Percentiles rank a stretch among this genome's conserved stretches.
These are phyloP conservation scores for Pimpla rufipes DNA, from an alignment of 2,888 invertebrate species.

Conservation along the genomic window DNA sequence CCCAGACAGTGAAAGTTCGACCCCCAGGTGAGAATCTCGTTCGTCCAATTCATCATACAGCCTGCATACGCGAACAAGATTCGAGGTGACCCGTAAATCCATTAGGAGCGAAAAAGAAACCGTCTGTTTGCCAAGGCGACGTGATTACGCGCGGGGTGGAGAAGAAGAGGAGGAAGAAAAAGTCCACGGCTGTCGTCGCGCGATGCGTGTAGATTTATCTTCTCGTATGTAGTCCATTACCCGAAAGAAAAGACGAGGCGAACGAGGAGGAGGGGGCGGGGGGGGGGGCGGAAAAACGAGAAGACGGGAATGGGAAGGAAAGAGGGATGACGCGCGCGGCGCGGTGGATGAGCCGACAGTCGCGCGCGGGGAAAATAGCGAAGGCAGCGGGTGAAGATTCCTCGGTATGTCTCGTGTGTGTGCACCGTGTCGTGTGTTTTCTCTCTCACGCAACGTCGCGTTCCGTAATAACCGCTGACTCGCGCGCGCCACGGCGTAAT, in stretches of 20 bases:
- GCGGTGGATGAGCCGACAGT: conserved; percentile 53
- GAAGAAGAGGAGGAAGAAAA: neutral
- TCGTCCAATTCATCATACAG: neutral
- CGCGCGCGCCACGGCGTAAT: conserved; percentile 62
- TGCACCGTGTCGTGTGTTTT: conserved; percentile 49
- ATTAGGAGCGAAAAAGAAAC: neutral
- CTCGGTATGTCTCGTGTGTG: conserved; percentile 24
- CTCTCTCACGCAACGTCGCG: conserved; percentile 72
- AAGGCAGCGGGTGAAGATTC: conserved; percentile 55
- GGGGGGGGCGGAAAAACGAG: neutral
- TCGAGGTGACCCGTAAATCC: neutral
- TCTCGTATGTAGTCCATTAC: conserved; percentile 57
- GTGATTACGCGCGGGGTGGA: neutral
- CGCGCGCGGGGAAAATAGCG: conserved; percentile 59
- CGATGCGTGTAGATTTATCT: conserved; percentile 60
- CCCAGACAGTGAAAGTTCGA: neutral
- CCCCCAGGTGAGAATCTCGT: neutral
- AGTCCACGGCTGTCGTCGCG: conserved; percentile 29
- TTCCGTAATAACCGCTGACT: conserved; percentile 71
- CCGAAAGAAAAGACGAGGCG: conserved; percentile 43
- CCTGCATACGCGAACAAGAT: neutral
- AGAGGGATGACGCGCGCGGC: conserved; percentile 5
- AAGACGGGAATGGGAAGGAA: neutral
- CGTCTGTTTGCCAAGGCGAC: neutral
- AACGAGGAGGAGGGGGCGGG: conserved; percentile 17